A percentile compares a stretch with the other conserved stretches of the same genome.
phyloP scores from a whole-genome alignment of 2,113 vertebrate genomes.

The Atherinomorus stipes region DNA sequence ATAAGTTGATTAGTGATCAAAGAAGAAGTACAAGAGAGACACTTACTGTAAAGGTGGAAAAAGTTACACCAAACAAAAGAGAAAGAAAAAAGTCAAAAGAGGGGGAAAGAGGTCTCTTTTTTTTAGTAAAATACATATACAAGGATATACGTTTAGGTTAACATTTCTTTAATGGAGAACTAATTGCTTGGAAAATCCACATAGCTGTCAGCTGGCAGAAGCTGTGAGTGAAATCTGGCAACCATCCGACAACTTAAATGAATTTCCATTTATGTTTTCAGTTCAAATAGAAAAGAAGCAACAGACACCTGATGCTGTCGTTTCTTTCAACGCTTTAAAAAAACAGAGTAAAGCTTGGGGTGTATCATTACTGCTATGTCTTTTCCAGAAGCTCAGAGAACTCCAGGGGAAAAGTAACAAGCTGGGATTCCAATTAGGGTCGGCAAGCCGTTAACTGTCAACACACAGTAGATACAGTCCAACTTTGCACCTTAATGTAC shows the following conservation, averaged over 20 bases:
- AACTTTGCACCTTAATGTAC: conserved; percentile 44
- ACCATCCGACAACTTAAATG: conserved; percentile 18
- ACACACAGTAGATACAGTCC: conserved; percentile 33
- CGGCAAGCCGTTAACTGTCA: conserved; percentile 38
- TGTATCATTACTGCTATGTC: conserved; percentile 30
- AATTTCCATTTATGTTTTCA: conserved; percentile 42
- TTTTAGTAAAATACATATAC: too few species aligned
- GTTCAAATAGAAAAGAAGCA: conserved; percentile 31
- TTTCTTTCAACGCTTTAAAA: neutral
- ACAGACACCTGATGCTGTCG: conserved; percentile 20
- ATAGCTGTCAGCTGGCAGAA: conserved; percentile 46
- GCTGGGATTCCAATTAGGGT: conserved; percentile 43
- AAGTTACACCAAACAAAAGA: neutral
- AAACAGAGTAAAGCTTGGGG: conserved; percentile 12
- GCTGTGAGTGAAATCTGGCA: conserved; percentile 44
- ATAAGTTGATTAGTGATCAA: conserved; percentile 12
- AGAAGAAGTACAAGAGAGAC: too few species aligned
- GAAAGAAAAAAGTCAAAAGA: too few species aligned
- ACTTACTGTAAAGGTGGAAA: neutral
- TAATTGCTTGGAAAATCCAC: conserved; percentile 52
- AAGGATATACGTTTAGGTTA: conserved; percentile 30
- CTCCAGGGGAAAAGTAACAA: conserved; percentile 41
- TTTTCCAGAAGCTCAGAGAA: conserved; percentile 33
- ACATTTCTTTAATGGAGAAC: conserved; percentile 40
- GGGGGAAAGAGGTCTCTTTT: neutral